Evolutionary conservation across 2,113 vertebrate species (phyloP).

Genomic region (Notiomystis cincta): DNA sequence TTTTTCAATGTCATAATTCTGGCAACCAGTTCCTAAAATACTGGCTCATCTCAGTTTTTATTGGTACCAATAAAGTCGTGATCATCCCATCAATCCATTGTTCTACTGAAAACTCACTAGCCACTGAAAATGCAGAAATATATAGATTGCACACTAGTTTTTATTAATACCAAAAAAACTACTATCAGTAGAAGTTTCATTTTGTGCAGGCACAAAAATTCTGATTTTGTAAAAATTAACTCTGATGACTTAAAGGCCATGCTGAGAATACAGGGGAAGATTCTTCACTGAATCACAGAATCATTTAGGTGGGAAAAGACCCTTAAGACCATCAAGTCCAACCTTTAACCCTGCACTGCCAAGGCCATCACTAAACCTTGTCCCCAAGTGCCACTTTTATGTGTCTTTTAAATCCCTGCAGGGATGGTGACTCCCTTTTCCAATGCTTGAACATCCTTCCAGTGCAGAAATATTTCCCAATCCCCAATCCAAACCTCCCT

Average conservation of each 20-base stretch:
- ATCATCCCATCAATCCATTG: background rate
- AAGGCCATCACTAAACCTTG: background rate
- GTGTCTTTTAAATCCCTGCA: background rate
- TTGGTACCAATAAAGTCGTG: background rate
- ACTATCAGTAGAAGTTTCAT: background rate
- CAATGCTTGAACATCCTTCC: background rate
- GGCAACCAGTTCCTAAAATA: background rate
- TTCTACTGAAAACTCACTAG: background rate
- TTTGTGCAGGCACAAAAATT: background rate
- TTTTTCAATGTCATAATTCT: background rate
- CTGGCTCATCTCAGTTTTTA: background rate
- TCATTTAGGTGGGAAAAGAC: background rate
- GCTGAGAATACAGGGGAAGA: background rate
- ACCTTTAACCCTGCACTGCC: background rate
- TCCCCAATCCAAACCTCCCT: background rate
- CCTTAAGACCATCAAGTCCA: background rate
- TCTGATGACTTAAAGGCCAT: background rate
- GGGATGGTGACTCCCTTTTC: background rate
- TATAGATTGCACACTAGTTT: background rate
- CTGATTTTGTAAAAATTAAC: background rate
- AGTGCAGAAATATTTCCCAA: background rate
- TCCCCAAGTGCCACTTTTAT: background rate
- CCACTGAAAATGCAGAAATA: background rate
- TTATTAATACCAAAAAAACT: background rate
- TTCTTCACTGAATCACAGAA: background rate